Percentiles rank a stretch among this genome's conserved stretches.
Evolutionary conservation across 2,113 vertebrate genomes (phyloP).

Genomic region (Neotragus moschatus): DNA sequence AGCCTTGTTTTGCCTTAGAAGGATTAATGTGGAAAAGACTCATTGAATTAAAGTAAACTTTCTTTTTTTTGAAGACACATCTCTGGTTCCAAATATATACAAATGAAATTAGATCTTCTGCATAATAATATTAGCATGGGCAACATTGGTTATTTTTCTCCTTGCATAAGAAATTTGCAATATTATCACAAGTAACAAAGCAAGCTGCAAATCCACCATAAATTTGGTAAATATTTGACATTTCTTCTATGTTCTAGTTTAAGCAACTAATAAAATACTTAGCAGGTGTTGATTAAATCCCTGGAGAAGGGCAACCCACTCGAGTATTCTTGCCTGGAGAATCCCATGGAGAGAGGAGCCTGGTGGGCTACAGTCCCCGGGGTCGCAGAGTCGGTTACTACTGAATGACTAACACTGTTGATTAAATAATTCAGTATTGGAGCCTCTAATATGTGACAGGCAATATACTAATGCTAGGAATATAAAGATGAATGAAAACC

Average conservation of each 20-base stretch:
- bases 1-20: not conserved
- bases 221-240: not conserved
- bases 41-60: not conserved
- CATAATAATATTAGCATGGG: not conserved
- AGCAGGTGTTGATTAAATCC: not conserved
- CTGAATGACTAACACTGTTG: not conserved
- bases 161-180: not conserved
- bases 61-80: not conserved
- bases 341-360: not conserved
- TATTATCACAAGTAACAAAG: not conserved
- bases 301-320: not conserved
- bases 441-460: not conserved
- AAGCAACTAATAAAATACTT: not conserved
- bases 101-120: not conserved
- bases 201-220: not conserved
- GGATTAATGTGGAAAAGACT: not conserved
- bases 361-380: not conserved
- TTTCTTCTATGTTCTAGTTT: not conserved
- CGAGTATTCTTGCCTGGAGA: not conserved
- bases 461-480: not conserved
- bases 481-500: not conserved
- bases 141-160: not conserved
- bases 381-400: not conserved
- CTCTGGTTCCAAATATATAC: not conserved
- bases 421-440: not conserved